phyloP scores from a whole-genome alignment of 92 coral and sea anemone genomes.

The Umimayanthus chanpuru region DNA sequence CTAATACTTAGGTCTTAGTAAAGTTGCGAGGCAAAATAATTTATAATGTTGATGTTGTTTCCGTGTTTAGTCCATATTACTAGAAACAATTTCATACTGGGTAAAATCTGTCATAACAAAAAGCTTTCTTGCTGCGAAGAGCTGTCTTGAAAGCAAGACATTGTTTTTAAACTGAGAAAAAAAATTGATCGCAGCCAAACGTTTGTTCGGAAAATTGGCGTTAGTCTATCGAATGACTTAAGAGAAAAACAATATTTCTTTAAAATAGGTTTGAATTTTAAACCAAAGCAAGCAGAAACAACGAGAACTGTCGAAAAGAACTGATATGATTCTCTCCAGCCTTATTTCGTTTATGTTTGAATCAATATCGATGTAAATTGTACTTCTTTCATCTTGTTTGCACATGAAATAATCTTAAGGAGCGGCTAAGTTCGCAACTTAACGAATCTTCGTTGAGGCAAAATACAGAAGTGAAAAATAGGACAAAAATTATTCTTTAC shows the following conservation, averaged over 20 bases:
- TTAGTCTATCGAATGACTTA: too few species aligned
- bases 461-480: neutral
- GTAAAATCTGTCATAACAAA: neutral
- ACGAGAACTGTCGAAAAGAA: neutral
- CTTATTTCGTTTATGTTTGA: neutral
- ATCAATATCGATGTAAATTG: neutral
- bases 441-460: neutral
- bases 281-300: neutral
- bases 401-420: neutral
- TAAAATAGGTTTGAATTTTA: neutral
- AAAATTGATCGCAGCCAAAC: neutral
- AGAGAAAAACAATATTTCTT: neutral
- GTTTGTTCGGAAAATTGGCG: neutral
- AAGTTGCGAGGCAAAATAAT: neutral
- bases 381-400: neutral
- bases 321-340: neutral
- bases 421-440: neutral
- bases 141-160: neutral
- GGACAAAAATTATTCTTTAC: neutral
- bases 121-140: neutral
- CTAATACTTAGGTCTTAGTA: neutral
- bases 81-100: neutral
- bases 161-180: neutral
- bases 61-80: neutral
- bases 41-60: neutral